Percentiles rank a stretch among this genome's conserved stretches.
These are phyloP conservation scores for Chionodraco myersi DNA, from an alignment of 2,113 vertebrate species.

Conservation along the genomic window DNA sequence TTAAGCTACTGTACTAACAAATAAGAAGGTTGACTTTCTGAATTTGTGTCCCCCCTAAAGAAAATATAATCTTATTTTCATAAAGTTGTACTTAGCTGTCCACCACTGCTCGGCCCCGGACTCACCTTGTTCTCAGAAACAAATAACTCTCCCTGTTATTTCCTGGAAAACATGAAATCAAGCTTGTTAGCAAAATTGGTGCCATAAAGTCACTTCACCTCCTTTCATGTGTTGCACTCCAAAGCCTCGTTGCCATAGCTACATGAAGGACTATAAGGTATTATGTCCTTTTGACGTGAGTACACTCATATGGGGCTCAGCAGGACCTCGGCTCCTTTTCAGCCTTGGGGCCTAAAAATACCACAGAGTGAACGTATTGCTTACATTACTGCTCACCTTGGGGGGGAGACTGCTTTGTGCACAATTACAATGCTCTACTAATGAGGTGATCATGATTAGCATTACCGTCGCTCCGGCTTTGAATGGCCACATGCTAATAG, in stretches of 20 bases:
- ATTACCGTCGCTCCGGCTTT: constrained; percentile 4
- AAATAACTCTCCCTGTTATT: background rate
- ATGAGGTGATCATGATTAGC: constrained; percentile 66
- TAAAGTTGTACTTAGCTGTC: too few species aligned
- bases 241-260: constrained; percentile 60
- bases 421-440: constrained; percentile 36
- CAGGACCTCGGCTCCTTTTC: constrained; percentile 46
- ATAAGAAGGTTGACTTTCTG: too few species aligned
- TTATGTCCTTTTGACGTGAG: constrained; percentile 54
- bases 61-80: too few species aligned
- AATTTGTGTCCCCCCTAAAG: too few species aligned
- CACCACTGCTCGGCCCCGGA: too few species aligned
- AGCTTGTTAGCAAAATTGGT: constrained; percentile 34
- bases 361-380: constrained; percentile 25
- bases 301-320: constrained; percentile 41
- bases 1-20: too few species aligned
- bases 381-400: constrained; percentile 55
- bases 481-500: constrained; percentile 48
- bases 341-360: constrained; percentile 49
- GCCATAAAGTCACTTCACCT: constrained; percentile 35
- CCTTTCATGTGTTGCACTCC: constrained; percentile 28
- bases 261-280: constrained; percentile 39
- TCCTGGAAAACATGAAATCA: constrained; percentile 15
- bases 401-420: constrained; percentile 29
- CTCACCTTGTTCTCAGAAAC: constrained; percentile 4